These are phyloP conservation scores for Muschampia plurimacula DNA, from an alignment of 2,888 invertebrate genomes.

Conservation along the genomic window DNA sequence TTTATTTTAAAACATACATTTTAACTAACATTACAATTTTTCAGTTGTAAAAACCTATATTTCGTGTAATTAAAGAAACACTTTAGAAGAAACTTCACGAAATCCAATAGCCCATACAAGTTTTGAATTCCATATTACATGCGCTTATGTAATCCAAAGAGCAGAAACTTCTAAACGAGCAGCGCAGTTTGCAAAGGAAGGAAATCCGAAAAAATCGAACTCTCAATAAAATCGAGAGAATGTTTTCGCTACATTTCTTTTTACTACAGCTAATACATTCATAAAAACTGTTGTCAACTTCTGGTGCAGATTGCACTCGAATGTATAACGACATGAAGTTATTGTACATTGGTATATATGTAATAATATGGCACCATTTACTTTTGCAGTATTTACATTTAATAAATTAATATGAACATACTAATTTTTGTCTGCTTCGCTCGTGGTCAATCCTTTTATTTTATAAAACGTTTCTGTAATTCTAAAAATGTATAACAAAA, in stretches of 20 bases:
- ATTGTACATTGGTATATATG: background rate
- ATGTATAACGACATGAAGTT: background rate
- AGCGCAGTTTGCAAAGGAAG: conserved; percentile 23
- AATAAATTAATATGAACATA: too few relatives aligned
- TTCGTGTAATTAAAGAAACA: too few relatives aligned
- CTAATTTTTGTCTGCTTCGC: too few relatives aligned
- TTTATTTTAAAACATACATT: too few relatives aligned
- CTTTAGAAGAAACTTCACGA: background rate
- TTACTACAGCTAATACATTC: conserved; percentile 18
- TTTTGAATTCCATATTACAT: conserved; percentile 5
- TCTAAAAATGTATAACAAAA: background rate
- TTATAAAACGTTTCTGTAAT: too few relatives aligned
- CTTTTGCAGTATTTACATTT: too few relatives aligned
- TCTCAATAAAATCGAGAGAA: conserved; percentile 13
- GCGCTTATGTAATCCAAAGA: conserved; percentile 20
- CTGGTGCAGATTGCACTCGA: background rate
- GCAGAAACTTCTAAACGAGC: conserved; percentile 23
- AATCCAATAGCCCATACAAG: background rate
- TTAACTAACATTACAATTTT: too few relatives aligned
- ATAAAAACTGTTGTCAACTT: conserved; percentile 9
- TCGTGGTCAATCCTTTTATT: too few relatives aligned
- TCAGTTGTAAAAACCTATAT: too few relatives aligned
- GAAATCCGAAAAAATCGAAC: conserved; percentile 31
- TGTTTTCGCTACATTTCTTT: conserved; percentile 15
- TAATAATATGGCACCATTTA: too few relatives aligned